phyloP scores from a whole-genome alignment of 1,140 invertebrate genomes.

The Drosophila ohnishii region DNA sequence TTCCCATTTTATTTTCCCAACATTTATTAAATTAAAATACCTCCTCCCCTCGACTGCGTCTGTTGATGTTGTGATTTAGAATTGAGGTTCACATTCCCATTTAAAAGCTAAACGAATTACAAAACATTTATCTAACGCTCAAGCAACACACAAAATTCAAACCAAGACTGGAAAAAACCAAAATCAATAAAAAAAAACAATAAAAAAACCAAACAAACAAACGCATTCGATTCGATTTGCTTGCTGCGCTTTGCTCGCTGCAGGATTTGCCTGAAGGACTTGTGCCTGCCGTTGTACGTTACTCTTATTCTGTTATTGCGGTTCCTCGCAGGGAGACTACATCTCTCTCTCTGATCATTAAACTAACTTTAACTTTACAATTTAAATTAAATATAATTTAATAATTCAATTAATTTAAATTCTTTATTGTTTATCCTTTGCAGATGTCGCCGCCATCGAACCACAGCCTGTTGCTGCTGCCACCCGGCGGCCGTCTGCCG shows the following conservation, averaged over 20 bases:
- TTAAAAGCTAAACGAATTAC: slow-evolving; percentile 71
- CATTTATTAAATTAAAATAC: too few relatives aligned
- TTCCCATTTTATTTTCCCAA: too few relatives aligned
- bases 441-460: slow-evolving; percentile 84
- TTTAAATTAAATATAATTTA: neutral
- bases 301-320: slow-evolving; percentile 47
- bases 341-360: slow-evolving; percentile 14
- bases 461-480: slow-evolving; percentile 66
- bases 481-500: slow-evolving; percentile 55
- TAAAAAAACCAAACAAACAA: slow-evolving; percentile 56
- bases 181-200: slow-evolving; percentile 14
- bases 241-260: slow-evolving; percentile 77
- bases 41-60: neutral
- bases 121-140: slow-evolving; percentile 74
- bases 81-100: slow-evolving; percentile 7
- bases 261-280: slow-evolving; percentile 52
- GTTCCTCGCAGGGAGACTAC: neutral
- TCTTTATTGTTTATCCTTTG: slow-evolving; percentile 39
- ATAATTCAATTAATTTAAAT: slow-evolving; percentile 2
- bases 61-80: neutral
- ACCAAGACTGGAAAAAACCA: slow-evolving; percentile 13
- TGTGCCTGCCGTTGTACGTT: slow-evolving; percentile 53
- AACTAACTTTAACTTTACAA: slow-evolving; percentile 31
- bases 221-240: slow-evolving; percentile 78
- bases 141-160: slow-evolving; percentile 49